A percentile compares a stretch with the other conserved stretches of the same genome.
phyloP scores from a whole-genome alignment of 1,140 invertebrate species.

The Conus betulinus region DNA sequence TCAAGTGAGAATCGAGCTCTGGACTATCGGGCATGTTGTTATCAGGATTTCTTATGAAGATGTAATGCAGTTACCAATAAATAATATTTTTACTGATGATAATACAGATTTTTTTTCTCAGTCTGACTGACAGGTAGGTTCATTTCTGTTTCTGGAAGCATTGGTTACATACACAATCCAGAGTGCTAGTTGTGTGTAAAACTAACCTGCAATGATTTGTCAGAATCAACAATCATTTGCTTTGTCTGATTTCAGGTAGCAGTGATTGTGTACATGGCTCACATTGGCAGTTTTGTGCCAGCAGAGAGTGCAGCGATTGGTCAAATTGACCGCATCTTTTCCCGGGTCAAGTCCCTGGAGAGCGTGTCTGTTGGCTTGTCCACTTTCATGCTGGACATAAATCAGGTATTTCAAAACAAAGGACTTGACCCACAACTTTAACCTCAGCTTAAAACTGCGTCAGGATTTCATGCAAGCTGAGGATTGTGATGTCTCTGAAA shows the following conservation, averaged over 20 bases:
- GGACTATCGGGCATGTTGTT: no score
- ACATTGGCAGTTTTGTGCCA: constrained; percentile 92
- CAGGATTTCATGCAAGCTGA: no score
- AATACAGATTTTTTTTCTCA: no score
- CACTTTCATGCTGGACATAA: constrained; percentile 89
- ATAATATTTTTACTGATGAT: no score
- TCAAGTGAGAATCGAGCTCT: no score
- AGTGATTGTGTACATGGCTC: constrained; percentile 87
- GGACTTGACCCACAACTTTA: no score
- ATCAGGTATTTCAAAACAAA: constrained; percentile 80
- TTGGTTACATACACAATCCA: background rate
- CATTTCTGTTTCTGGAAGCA: background rate
- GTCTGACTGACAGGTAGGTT: no score
- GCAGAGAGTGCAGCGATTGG: constrained; percentile 85
- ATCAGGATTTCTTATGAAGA: no score
- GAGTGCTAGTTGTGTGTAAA: background rate
- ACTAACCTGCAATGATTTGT: background rate
- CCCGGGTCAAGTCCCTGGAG: constrained; percentile 83
- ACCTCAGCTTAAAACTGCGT: no score
- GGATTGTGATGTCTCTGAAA: no score
- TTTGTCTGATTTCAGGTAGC: constrained; percentile 78
- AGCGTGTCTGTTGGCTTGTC: constrained; percentile 89
- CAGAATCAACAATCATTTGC: background rate
- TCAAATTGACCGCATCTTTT: constrained; percentile 84
- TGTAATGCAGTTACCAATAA: no score